Base-by-base conservation (phyloP, 1,140 invertebrate species). In the Leptoteleia sp. region DNA sequence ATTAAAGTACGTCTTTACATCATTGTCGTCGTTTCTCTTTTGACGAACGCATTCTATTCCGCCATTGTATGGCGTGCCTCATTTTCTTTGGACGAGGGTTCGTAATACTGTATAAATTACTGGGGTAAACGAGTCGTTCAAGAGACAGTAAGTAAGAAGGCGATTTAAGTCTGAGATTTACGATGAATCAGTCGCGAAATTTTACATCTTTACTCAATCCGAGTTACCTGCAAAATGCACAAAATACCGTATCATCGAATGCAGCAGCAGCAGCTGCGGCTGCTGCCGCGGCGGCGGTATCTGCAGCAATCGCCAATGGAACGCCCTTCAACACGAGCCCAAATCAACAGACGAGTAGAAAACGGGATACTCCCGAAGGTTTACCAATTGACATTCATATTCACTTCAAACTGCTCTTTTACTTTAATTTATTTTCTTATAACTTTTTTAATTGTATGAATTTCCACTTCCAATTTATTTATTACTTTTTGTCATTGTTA, bases 191-290 rank as follows among this genome's bases (percentile, higher is more conserved):
- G 45, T 90, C 91, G 25, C 88, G 89, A 16, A 91, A 91, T 85
- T 90, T 91, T 68, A 87, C 89, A 3, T 90, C 88, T 1, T 62
- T 91, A 38, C 72, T 91, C 12, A 91, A 91, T 81, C 91, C 91
- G 0, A 91, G 88, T 67, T 91, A 91, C 73, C 79, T 91, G 79
- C 88, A 88, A 62, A 86, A 87, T 71, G 84, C 85, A 3, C 83
- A 86, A 37, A 84, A 82, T 45, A 70, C 82, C 16, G 67, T 59
- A n/a, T 48, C 72, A 0, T 33, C 83, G 9, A 84, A 84, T 25
- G 81, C 85, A 3, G 86, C 85, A 0, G 85, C 84, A 8, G 83
- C 86, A 5, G 85, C 83, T 4, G 85, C 87, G 3, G 83, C 83
- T n/a, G 86, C 83, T 9, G 87, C 87, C 3, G 87, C 86, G 11